Evolutionary conservation across 2,113 vertebrate species (phyloP), one percentile per base, ranked within the genome.

Genomic region (Chunga burmeisteri): DNA sequence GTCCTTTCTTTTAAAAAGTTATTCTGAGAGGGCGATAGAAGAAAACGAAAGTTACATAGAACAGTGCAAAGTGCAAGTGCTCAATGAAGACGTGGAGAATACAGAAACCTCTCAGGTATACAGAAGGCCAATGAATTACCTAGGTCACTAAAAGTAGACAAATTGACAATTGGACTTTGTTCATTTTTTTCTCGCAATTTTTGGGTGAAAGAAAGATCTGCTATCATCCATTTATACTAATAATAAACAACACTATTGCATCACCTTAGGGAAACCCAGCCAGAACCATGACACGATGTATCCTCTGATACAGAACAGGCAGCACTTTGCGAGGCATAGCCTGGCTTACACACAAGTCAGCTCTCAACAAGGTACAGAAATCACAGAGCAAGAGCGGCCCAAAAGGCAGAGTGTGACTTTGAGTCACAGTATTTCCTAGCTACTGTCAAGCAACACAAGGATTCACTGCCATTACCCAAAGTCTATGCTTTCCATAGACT

Each of bases 21-120:
- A 36, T 78, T 75, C 16, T 9, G 18, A 58, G 32, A 65, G 9
- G 13, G 4, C 5, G 0, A 0, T 9, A 36, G 15, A 75, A 72
- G 18, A 59, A 83, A 86, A 56, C 1, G 1, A 29, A 19, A 38
- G 7, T 78, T 73, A 16, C 13, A 47, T 4, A 46, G 22, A 72
- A 81, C 13, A 50, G 14, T 13, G 21, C 21, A 67, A 74, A 70
- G 19, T 23, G 59, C 9, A 84, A 86, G 40, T 15, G 7, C 22
- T 86, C 23, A 20, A 12, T 49, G 49, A 84, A 84, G 74, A 47
- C 2, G 1, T 34, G 34, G 19, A 71, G 32, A 55, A 34, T 29
- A 72, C 26, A 79, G 61, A 90, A 81, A 53, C 15, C 2, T 50
- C 19, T 4, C 29, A 84, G 30, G 26, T 34, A 52, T 21, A 11